phyloP scores from a whole-genome alignment of 2,888 invertebrate genomes.

The Limnephilus rhombicus region DNA sequence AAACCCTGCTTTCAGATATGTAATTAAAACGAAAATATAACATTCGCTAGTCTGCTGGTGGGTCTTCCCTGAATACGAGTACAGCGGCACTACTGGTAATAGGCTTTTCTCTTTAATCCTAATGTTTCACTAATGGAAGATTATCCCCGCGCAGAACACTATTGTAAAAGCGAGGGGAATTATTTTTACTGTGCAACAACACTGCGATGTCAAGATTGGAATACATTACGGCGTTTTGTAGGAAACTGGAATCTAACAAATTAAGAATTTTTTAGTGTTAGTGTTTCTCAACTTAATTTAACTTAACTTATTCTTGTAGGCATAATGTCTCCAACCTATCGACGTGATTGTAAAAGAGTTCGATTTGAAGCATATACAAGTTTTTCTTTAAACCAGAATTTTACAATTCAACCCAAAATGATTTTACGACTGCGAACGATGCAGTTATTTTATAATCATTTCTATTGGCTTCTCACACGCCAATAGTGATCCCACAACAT shows the following conservation, averaged over 20 bases:
- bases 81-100: constrained; percentile 56
- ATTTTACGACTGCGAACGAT: no score
- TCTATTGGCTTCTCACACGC: no score
- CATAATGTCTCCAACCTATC: no score
- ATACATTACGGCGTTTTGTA: background rate
- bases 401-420: no score
- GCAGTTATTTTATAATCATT: no score
- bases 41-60: background rate
- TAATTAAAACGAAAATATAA: background rate
- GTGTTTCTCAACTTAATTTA: no score
- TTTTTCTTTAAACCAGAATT: no score
- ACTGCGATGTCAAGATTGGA: background rate
- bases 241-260: background rate
- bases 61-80: constrained; percentile 3
- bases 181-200: constrained; percentile 35
- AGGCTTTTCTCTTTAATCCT: constrained; percentile 66
- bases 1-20: background rate
- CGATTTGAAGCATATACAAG: no score
- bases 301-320: no score
- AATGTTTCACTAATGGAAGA: constrained; percentile 66
- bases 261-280: background rate
- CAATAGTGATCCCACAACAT: no score
- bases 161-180: constrained; percentile 47
- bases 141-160: constrained; percentile 61
- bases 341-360: no score